phyloP scores from a whole-genome alignment of 2,113 vertebrate species.

The Petaurus breviceps region DNA sequence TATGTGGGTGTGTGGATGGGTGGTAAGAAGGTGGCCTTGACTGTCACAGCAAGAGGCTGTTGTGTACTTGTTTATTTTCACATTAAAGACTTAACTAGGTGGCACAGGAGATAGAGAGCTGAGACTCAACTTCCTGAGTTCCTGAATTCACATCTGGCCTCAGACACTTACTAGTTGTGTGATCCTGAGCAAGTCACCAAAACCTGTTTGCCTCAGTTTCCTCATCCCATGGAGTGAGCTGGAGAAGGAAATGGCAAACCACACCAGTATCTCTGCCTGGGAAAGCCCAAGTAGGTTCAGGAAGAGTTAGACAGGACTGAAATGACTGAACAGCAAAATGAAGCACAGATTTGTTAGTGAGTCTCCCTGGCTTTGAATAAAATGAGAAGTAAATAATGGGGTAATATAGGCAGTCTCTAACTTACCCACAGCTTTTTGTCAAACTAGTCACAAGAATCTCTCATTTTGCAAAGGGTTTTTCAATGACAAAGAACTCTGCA shows the following conservation, averaged over 20 bases:
- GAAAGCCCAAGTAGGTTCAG: neutral
- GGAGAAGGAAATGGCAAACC: neutral
- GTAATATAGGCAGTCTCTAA: neutral
- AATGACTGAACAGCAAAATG: neutral
- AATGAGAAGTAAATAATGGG: neutral
- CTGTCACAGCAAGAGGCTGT: neutral
- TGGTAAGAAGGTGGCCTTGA: neutral
- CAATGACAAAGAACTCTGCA: neutral
- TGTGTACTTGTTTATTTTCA: neutral
- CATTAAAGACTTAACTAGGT: neutral
- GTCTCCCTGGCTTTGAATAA: neutral
- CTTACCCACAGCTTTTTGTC: constrained; percentile 13
- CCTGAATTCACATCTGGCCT: neutral
- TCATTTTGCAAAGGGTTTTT: neutral
- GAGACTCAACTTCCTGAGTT: neutral
- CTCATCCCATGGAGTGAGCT: neutral
- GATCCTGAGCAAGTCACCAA: neutral
- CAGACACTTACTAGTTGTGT: neutral
- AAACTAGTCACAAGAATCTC: neutral
- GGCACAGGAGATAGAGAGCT: too few species aligned
- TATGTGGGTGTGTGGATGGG: neutral
- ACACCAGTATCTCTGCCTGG: neutral
- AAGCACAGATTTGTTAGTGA: neutral
- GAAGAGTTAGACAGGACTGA: neutral
- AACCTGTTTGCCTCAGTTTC: neutral